Conservation (phyloP, 2,888 invertebrate genomes). For the Gymnoscelis rufifasciata region DNA sequence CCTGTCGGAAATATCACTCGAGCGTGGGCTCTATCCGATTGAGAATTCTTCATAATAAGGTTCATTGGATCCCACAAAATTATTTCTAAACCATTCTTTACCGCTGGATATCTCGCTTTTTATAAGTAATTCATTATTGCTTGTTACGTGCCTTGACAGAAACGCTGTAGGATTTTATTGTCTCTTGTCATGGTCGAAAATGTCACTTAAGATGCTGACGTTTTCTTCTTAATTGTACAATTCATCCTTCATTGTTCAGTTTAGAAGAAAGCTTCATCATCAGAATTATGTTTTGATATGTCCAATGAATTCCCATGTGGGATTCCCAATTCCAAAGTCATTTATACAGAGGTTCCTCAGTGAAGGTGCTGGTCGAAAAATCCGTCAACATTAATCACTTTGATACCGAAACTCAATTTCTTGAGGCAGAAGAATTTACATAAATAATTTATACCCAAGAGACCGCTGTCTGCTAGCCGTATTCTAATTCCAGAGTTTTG, state of each 20-base stretch:
- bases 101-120: slow-evolving; percentile 34
- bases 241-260: too few relatives aligned
- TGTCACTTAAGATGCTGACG: slow-evolving; percentile 27
- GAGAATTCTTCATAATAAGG: slow-evolving; percentile 60
- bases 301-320: slow-evolving; percentile 67
- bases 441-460: slow-evolving; percentile 74
- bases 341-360: slow-evolving; percentile 69
- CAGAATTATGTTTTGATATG: slow-evolving; percentile 39
- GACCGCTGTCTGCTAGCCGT: slow-evolving; percentile 39
- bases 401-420: slow-evolving; percentile 71
- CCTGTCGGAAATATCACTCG: slow-evolving; percentile 78
- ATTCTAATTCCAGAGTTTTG: slow-evolving; percentile 50
- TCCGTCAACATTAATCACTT: slow-evolving; percentile 72
- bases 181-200: slow-evolving; percentile 28
- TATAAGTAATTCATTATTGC: slow-evolving; percentile 38
- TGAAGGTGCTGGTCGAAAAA: slow-evolving; percentile 66
- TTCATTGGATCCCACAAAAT: slow-evolving; percentile 39
- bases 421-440: slow-evolving; percentile 71
- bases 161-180: slow-evolving; percentile 47
- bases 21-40: slow-evolving; percentile 58
- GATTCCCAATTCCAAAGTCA: slow-evolving; percentile 60
- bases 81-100: slow-evolving; percentile 27
- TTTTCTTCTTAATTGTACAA: slow-evolving; percentile 45
- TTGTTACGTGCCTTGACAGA: slow-evolving; percentile 52
- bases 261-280: slow-evolving; percentile 52